Base-by-base conservation (phyloP, 1,140 invertebrate genomes). In the Pseudomyrmex sp. region DNA sequence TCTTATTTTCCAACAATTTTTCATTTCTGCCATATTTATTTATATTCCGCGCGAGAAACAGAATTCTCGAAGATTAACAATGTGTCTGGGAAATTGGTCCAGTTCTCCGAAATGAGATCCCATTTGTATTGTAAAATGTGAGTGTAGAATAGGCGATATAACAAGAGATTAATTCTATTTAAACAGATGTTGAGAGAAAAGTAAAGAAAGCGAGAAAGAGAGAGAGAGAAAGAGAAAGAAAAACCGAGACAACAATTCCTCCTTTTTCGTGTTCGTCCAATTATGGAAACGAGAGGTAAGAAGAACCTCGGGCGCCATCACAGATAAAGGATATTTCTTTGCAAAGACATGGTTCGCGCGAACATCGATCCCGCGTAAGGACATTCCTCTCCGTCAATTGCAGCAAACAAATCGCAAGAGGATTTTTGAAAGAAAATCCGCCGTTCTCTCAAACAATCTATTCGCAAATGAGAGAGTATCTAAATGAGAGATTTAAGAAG, bases 201-300 rank as follows among this genome's bases (percentile, higher is more conserved):
- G 8, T 48, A 68, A 23, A 35, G n/a, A 35, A 35, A 35, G 35
- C 5, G 0, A 35, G 35, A 35, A 7, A 35, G 63, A 44, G n/a
- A 35, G 9, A 46, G 52, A 48, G 35, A 13, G 26, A 10, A 12
- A 18, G 9, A 46, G 58, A 26, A 50, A n/a, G n/a, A 13, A 76
- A 74, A 69, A 74, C 52, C 63, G 56, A 80, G 75, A 79, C 59
- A 85, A 85, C 73, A 87, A 80, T 83, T 54, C 68, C 68, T 85
- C 61, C 86, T 85, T 89, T 84, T 86, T 88, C 84, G 84, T 26
- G 35, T 77, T 83, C 83, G 84, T 76, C 87, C 86, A 88, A 88
- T 88, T 89, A 90, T 84, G 63, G 84, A 80, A 85, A 76, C 82
- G 76, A 68, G 77, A 88, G 83, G 13, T 85, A 61, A 77, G 86